phyloP scores from a whole-genome alignment of 2,888 invertebrate genomes.

The Exocentrus adspersus region DNA sequence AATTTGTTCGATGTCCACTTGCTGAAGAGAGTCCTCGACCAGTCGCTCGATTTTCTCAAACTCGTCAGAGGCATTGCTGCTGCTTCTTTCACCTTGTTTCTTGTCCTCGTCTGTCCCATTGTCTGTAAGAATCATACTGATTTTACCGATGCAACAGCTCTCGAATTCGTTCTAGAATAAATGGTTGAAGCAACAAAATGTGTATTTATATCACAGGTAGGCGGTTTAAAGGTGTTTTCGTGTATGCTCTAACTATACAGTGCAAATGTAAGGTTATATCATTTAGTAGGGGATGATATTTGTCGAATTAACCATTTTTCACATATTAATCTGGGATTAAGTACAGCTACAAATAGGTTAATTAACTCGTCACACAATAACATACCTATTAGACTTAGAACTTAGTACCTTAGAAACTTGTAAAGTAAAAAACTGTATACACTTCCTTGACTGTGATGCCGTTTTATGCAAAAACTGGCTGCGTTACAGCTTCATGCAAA shows the following conservation, averaged over 20 bases:
- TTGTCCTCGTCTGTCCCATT: constrained; percentile 53
- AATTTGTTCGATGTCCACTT: constrained; percentile 33
- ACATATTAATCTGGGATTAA: not conserved
- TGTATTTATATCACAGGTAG: constrained; percentile 9
- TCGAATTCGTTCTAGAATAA: constrained; percentile 54
- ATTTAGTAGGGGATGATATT: constrained; percentile 11
- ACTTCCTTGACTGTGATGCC: too few species aligned
- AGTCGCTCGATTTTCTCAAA: constrained; percentile 52
- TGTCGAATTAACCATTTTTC: not conserved
- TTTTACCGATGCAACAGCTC: constrained; percentile 36
- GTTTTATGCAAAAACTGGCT: too few species aligned
- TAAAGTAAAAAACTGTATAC: too few species aligned
- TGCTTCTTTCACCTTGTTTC: constrained; percentile 45
- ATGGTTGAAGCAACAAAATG: constrained; percentile 36
- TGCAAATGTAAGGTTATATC: constrained; percentile 13
- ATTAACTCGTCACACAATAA: constrained; percentile 2
- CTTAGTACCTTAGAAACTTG: too few species aligned
- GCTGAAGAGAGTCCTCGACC: not conserved
- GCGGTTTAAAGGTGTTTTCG: constrained; percentile 15
- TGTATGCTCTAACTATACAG: constrained; percentile 6
- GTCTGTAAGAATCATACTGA: constrained; percentile 46
- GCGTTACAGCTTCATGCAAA: too few species aligned
- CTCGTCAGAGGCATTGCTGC: constrained; percentile 48
- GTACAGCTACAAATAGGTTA: constrained; percentile 10
- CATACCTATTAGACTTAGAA: constrained; percentile 13